A percentile compares a stretch with the other conserved stretches of the same genome.
Evolutionary conservation across 2,888 invertebrate species (phyloP).

Genomic region (Hemicrepidius hirtus): DNA sequence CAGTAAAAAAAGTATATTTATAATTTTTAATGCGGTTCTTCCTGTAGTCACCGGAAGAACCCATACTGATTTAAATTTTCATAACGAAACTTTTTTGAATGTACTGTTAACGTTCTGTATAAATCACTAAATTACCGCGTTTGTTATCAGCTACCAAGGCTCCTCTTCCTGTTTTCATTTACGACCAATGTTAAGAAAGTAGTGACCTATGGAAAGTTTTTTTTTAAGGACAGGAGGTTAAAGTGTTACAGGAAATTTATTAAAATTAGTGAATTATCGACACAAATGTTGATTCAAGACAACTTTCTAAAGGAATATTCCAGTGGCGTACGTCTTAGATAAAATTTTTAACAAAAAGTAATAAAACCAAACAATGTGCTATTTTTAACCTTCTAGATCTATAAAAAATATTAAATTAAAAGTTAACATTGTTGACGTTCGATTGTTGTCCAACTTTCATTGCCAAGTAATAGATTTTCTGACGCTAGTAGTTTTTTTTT

Average conservation of each 20-base stretch:
- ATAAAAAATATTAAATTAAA: too few relatives aligned
- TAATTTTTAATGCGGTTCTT: neutral
- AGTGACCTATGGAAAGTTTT: neutral
- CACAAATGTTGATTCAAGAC: neutral
- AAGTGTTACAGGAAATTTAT: constrained; percentile 12
- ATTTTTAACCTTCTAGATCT: too few relatives aligned
- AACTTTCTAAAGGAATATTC: neutral
- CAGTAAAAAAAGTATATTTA: neutral
- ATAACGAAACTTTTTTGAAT: constrained; percentile 1
- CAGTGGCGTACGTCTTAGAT: too few relatives aligned
- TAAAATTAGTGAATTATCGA: neutral
- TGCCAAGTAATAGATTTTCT: too few relatives aligned
- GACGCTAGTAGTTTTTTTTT: too few relatives aligned
- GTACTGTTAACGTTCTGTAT: neutral
- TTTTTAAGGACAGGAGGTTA: constrained; percentile 19
- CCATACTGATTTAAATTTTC: neutral
- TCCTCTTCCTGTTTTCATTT: neutral
- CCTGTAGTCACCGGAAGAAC: constrained; percentile 6
- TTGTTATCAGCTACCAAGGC: constrained; percentile 7
- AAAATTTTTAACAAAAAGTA: too few relatives aligned
- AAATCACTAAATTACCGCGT: neutral
- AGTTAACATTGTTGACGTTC: too few relatives aligned
- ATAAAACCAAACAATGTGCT: too few relatives aligned
- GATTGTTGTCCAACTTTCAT: too few relatives aligned
- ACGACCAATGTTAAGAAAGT: neutral